Conservation (phyloP, 2,888 invertebrate species). For the Netelia fuscicornis region DNA sequence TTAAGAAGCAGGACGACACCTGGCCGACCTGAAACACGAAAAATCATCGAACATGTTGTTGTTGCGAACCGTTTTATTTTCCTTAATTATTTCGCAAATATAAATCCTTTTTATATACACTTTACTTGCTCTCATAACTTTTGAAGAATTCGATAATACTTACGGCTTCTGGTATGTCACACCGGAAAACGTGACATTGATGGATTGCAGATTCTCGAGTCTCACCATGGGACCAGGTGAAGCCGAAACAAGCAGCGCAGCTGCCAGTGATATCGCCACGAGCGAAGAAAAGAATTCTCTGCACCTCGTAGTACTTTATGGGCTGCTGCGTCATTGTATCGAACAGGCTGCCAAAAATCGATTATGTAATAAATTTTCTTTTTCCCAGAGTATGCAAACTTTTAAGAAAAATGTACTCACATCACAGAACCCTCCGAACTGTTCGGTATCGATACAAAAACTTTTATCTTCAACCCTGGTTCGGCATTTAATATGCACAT, state of each 20-base stretch:
- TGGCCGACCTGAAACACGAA: constrained; percentile 85
- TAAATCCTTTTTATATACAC: neutral
- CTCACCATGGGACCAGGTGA: constrained; percentile 98
- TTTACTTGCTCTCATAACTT: neutral
- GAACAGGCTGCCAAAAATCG: constrained; percentile 87
- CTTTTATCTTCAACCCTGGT: constrained; percentile 90
- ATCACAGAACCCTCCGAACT: constrained; percentile 97
- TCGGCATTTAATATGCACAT: constrained; percentile 96
- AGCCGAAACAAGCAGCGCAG: constrained; percentile 98
- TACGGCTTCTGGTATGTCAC: constrained; percentile 97
- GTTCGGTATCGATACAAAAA: constrained; percentile 96
- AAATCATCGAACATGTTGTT: neutral
- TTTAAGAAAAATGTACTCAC: constrained; percentile 87
- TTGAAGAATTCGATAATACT: constrained; percentile 79
- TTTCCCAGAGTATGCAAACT: too few species aligned
- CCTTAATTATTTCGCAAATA: constrained; percentile 18
- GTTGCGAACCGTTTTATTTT: neutral
- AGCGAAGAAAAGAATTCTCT: constrained; percentile 97
- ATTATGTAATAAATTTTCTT: too few species aligned
- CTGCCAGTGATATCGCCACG: constrained; percentile 93
- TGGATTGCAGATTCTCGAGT: constrained; percentile 95
- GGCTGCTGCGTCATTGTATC: constrained; percentile 92
- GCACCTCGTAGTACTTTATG: constrained; percentile 95
- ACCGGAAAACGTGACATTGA: constrained; percentile 98
- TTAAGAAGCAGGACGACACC: constrained; percentile 92